Percentiles rank a stretch among this genome's conserved stretches.
Conservation (phyloP, 1,140 invertebrate species). For the Sitophilus oryzae region DNA sequence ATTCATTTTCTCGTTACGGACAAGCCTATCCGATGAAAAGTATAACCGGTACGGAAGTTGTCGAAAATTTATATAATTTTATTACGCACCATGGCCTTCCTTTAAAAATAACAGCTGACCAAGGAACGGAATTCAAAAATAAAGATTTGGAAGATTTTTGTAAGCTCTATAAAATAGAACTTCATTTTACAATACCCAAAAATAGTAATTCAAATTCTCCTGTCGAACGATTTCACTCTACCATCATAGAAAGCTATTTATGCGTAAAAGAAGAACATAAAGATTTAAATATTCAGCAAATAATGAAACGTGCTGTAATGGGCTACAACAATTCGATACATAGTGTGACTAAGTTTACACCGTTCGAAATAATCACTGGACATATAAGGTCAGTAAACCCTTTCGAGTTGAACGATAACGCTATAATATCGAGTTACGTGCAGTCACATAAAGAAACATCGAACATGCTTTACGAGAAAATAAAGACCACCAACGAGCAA, state of each 20-base stretch:
- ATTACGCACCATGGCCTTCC: conserved; percentile 24
- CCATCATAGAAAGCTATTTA: conserved; percentile 30
- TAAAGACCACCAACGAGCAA: too few species aligned
- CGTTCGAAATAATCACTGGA: conserved; percentile 15
- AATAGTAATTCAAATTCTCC: conserved; percentile 25
- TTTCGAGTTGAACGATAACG: too few species aligned
- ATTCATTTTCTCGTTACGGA: conserved; percentile 1
- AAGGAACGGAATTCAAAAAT: conserved; percentile 26
- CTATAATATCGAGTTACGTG: too few species aligned
- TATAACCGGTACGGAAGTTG: conserved; percentile 6
- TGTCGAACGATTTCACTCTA: conserved; percentile 28
- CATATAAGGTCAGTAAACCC: conserved; percentile 6
- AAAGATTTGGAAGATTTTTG: too few species aligned
- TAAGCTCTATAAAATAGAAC: too few species aligned
- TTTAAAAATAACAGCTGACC: conserved; percentile 20
- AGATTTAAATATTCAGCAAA: conserved; percentile 11
- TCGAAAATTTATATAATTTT: conserved; percentile 21
- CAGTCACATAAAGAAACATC: too few species aligned
- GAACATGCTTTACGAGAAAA: too few species aligned
- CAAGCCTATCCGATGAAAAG: neutral
- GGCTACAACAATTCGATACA: conserved; percentile 30
- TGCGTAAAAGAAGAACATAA: conserved; percentile 19
- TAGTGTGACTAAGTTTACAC: conserved; percentile 19
- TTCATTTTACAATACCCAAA: conserved; percentile 11
- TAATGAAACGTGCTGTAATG: conserved; percentile 15